Evolutionary conservation across 2,113 vertebrate genomes (phyloP), one percentile per base, ranked within the genome.

Genomic region (Ptilonorhynchus violaceus): DNA sequence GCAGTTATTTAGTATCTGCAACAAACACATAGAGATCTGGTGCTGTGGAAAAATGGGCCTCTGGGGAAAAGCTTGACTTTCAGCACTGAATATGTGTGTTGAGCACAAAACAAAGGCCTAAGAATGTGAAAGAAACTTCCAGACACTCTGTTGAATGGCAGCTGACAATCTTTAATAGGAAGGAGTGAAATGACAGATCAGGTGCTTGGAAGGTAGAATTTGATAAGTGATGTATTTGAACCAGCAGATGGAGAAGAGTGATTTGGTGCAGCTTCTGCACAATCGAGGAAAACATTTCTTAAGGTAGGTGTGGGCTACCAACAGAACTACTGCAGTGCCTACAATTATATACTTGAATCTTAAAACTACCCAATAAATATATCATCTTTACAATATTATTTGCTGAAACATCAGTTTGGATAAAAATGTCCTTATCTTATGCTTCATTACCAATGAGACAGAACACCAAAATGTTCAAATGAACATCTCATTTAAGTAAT

Each of bases 1-100:
- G 78, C 62, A 85, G 70, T 93, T 94, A 91, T 93, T 91, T 96
- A 88, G 58, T 76, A 53, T 84, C 89, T 83, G 67, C 78, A 91
- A 85, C 68, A 81, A 93, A 78, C 94, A 87, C 50, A 35, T 46
- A 37, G 9, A 76, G 92, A 83, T 76, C 81, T 92, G 46, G 25
- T 79, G 58, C 44, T 69, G 49, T 41, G 88, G 53, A 76, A 87
- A 53, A 85, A 82, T 60, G 46, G 30, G 46, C 25, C 58, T 87
- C 74, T 76, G 37, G 84, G 91, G 89, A 75, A 87, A 82, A 89
- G 44, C 41, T 76, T 88, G 74, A 82, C 80, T 96, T 93, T 94
- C 77, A 91, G 41, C 46, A 33, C 63, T 60, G 81, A 84, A 41
- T 93, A 68, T 53, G 41, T 56, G 60, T 56, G 62, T 69, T 92